Evolutionary conservation across 2,797 vertebrate species (phyloP), one percentile per base, ranked within the genome.

Genomic region (Geotrypetes seraphini): DNA sequence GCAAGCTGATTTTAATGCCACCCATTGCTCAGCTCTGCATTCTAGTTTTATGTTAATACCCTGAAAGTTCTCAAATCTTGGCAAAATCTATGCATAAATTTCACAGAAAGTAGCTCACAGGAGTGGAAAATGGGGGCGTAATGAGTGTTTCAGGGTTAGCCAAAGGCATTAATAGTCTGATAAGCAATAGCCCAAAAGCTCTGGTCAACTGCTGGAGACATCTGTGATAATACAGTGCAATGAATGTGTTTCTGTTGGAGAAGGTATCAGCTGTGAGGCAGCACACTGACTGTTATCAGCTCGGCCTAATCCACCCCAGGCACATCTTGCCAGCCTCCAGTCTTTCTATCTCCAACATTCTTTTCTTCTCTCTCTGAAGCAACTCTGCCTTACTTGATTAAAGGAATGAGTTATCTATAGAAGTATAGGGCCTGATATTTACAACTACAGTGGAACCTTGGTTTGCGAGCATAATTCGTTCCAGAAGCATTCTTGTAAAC

Each of bases 1-100:
- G 69, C 72, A 69, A 36, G 70, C 71, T 75, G 66, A 78, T 83
- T 80, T 75, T 80, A 79, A 77, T 73, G 63, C 74, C 73, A 74
- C 76, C 72, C 74, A 79, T 79, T 83, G 78, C 83, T 83, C 65
- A 60, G 69, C 71, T 69, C 66, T 66, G 71, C 77, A 71, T 76
- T 75, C 63, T 76, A 66, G 80, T 79, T 80, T 83, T 81, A 85
- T 84, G 81, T 81, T 84, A 84, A 86, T 84, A 77, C 74, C 71
- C 71, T 69, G 73, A 84, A 81, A 84, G 78, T 85, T 82, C 77
- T 84, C 79, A 83, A 78, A 80, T 82, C 81, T 84, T 86, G 83
- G 82, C 82, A 84, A 81, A 84, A 74, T 62, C 66, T 69, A 75
- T 79, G 81, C 75, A 85, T 85, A 84, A 84, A 86, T 86, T 83